A percentile compares a stretch with the other conserved stretches of the same genome.
These are phyloP conservation scores for Semnopithecus entellus DNA, from an alignment of 2,113 vertebrate species.

Conservation along the genomic window DNA sequence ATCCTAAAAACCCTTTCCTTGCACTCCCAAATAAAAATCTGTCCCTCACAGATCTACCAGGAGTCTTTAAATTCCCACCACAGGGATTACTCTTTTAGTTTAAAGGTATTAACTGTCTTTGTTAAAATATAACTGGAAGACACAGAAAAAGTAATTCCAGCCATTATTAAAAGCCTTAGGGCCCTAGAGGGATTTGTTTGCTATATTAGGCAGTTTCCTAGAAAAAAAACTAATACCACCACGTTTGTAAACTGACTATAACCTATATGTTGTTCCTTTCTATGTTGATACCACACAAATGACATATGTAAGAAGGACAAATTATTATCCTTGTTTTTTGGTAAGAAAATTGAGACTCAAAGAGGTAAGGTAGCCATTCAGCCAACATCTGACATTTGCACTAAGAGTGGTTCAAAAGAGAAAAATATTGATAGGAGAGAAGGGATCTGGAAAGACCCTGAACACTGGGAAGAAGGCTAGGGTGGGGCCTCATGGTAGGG, in stretches of 20 bases:
- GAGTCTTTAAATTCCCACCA: conserved; percentile 26
- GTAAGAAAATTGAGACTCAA: conserved; percentile 13
- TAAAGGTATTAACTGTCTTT: background rate
- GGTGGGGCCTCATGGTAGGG: rapidly evolving
- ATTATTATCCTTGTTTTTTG: background rate
- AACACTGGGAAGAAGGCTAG: background rate
- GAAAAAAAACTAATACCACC: background rate
- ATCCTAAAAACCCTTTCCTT: background rate
- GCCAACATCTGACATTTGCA: background rate
- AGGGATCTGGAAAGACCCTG: background rate
- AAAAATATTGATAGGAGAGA: background rate
- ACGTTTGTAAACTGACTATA: background rate
- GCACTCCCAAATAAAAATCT: background rate
- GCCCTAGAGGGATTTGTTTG: background rate
- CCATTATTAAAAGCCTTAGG: background rate
- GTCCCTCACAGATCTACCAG: background rate
- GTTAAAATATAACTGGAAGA: conserved; percentile 18
- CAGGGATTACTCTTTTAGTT: background rate
- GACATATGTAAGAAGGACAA: background rate
- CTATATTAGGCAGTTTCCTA: background rate
- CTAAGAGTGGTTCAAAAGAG: background rate
- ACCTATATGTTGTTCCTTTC: background rate
- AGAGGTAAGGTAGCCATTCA: background rate
- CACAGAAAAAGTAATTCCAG: background rate
- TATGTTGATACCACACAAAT: background rate